Conservation (phyloP, 64 coral and sea anemone genomes). For the Stichodactyla mertensii region DNA sequence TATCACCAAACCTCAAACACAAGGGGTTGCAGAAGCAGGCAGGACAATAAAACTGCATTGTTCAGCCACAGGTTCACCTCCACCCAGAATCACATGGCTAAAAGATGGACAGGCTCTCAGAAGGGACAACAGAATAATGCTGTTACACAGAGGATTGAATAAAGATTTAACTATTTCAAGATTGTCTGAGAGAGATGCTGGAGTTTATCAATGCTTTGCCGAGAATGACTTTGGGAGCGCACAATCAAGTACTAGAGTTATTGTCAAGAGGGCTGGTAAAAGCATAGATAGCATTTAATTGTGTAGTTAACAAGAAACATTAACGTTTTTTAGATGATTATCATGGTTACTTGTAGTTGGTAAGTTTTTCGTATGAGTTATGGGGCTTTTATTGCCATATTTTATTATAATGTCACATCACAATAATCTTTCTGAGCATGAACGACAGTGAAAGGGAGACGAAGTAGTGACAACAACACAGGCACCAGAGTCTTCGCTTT, state of each 20-base stretch:
- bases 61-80: slow-evolving; percentile 53
- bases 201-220: slow-evolving; percentile 85
- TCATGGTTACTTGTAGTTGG: too few species aligned
- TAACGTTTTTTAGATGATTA: too few species aligned
- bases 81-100: slow-evolving; percentile 67
- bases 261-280: slow-evolving; percentile 53
- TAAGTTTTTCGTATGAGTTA: too few species aligned
- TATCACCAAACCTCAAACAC: slow-evolving; percentile 19
- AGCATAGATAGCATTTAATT: background rate
- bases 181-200: slow-evolving; percentile 16
- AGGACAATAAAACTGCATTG: slow-evolving; percentile 24
- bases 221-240: slow-evolving; percentile 71
- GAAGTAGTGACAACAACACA: too few species aligned
- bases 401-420: too few species aligned
- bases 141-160: background rate
- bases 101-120: slow-evolving; percentile 71
- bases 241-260: slow-evolving; percentile 44
- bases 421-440: too few species aligned
- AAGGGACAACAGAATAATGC: slow-evolving; percentile 14
- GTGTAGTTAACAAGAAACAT: too few species aligned
- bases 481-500: too few species aligned
- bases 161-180: slow-evolving; percentile 24
- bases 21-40: slow-evolving; percentile 2
- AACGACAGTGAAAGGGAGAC: too few species aligned
- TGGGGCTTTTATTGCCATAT: too few species aligned